A percentile compares a stretch with the other conserved stretches of the same genome.
These are phyloP conservation scores for Aleiodes alternator DNA, from an alignment of 2,888 invertebrate genomes.

Conservation along the genomic window DNA sequence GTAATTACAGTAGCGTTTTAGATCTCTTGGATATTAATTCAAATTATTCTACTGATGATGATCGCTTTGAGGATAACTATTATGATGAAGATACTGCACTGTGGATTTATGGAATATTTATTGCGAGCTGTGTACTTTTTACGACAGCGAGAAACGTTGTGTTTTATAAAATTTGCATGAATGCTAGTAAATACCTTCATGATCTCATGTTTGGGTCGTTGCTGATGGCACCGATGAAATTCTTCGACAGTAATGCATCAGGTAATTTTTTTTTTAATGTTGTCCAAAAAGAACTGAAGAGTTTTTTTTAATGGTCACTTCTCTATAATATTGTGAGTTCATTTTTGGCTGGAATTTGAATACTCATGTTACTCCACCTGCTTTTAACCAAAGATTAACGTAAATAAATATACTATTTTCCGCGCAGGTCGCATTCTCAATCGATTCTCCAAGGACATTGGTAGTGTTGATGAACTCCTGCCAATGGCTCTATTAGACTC, in stretches of 20 bases:
- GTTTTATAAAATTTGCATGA: conserved; percentile 86
- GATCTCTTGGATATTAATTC: not conserved
- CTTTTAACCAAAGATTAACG: not conserved
- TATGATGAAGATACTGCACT: conserved; percentile 60
- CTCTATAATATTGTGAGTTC: too few species aligned
- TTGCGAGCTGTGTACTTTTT: conserved; percentile 79
- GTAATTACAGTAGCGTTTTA: not conserved
- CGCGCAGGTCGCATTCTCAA: conserved; percentile 85
- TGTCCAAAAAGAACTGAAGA: too few species aligned
- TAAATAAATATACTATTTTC: conserved; percentile 2
- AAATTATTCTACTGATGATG: not conserved
- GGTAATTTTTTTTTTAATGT: conserved; percentile 76
- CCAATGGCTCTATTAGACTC: conserved; percentile 82
- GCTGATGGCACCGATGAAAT: conserved; percentile 85
- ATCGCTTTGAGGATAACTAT: not conserved
- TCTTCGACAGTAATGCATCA: conserved; percentile 90
- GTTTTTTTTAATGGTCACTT: not conserved
- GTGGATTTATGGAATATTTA: conserved; percentile 79
- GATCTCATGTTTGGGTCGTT: conserved; percentile 87
- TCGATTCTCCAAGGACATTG: conserved; percentile 90
- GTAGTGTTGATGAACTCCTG: conserved; percentile 85
- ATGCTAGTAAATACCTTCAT: conserved; percentile 85
- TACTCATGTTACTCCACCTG: too few species aligned
- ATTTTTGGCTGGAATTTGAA: not conserved
- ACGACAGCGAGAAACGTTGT: conserved; percentile 82